Base-by-base conservation (phyloP, 2,113 vertebrate species). In the Corvus cornix region DNA sequence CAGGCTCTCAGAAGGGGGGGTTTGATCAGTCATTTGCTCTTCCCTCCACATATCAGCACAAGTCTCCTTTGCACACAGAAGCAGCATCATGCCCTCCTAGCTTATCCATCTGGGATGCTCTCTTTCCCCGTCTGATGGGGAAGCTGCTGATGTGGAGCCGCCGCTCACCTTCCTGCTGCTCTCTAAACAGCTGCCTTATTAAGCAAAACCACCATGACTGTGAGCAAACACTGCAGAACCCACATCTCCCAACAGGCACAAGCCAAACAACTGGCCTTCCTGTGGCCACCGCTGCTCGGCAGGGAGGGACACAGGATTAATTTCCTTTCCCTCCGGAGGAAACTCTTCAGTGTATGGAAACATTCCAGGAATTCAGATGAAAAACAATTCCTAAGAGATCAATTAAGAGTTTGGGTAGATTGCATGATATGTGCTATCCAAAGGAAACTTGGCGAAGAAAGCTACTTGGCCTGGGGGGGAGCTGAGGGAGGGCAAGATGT, bases 321-420 rank as follows among this genome's bases (percentile, higher is more conserved):
- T 72, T 75, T 68, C 63, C 63, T 14, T 80, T 70, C 39, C 49
- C 52, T 78, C 73, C 1, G 0, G 68, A 72, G 87, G 66, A 96
- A 88, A 48, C 76, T 74, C 76, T 87, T 82, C n/a, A 58, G 69
- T 5, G 26, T 21, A 82, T 73, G 82, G 83, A 92, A 94, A 72
- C 63, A 55, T 60, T 95, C 87, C 90, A 93, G 49, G 73, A 89
- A 94, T 92, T 91, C 49, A 39, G 24, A 90, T 75, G 70, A 85
- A 78, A 92, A 93, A 62, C 64, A 79, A 46, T 56, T 92, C 92
- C 89, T 35, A 55, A 68, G 80, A 81, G 85, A 92, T 70, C 76
- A 89, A 64, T 93, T 76, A 77, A 43, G 78, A 83, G n/a, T 63
- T 80, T 48, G 64, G 62, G 52, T 49, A 44, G 84, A 78, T 84